phyloP scores from a whole-genome alignment of 2,797 vertebrate species.

The Molossus alvarezi region DNA sequence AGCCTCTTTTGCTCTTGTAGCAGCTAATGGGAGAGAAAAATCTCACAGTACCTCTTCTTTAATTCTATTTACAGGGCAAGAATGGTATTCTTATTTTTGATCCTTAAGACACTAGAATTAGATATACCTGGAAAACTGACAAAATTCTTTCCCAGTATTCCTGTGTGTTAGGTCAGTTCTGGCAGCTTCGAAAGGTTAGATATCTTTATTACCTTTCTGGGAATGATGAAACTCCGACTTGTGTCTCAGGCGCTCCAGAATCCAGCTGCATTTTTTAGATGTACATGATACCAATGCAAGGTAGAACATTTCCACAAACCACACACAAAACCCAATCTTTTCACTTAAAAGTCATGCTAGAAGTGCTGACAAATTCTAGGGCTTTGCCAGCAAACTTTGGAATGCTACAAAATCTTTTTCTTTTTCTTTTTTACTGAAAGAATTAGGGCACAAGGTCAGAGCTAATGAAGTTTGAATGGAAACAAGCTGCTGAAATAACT shows the following conservation, averaged over 20 bases:
- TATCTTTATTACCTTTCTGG: not conserved
- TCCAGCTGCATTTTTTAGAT: not conserved
- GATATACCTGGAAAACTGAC: not conserved
- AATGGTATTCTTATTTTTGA: slow-evolving; percentile 32
- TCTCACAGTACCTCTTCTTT: not conserved
- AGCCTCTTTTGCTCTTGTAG: slow-evolving; percentile 5
- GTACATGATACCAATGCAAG: not conserved
- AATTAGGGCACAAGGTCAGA: slow-evolving; percentile 9
- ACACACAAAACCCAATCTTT: not conserved
- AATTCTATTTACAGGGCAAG: not conserved
- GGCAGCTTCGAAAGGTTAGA: slow-evolving; percentile 16
- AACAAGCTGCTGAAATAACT: slow-evolving; percentile 30
- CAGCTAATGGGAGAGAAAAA: not conserved
- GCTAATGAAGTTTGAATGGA: slow-evolving; percentile 7
- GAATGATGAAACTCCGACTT: not conserved
- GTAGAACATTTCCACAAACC: slow-evolving; percentile 45
- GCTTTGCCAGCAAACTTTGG: not conserved
- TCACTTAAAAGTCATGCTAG: not conserved
- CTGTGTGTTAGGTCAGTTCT: not conserved
- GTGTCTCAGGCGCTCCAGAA: not conserved
- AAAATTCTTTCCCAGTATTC: not conserved
- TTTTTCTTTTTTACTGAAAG: not conserved
- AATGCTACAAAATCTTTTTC: slow-evolving; percentile 23
- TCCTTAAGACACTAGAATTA: slow-evolving; percentile 50
- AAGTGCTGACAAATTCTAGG: slow-evolving; percentile 26